These are phyloP conservation scores for Autographa gamma DNA, from an alignment of 2,888 invertebrate genomes.

Conservation along the genomic window DNA sequence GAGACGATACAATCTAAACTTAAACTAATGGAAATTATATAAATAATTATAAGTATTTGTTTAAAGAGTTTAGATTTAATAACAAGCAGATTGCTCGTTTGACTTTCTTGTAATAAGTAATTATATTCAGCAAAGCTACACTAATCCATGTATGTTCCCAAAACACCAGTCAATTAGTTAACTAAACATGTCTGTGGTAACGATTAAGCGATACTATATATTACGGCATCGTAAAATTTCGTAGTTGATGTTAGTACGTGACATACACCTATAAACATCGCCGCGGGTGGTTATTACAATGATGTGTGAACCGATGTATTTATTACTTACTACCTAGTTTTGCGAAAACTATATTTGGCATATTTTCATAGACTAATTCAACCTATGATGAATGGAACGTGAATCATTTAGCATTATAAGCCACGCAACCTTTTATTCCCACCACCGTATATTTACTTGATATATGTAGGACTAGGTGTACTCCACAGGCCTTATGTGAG, in stretches of 20 bases:
- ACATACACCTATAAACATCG: conserved; percentile 53
- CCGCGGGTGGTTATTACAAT: conserved; percentile 46
- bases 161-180: conserved; percentile 41
- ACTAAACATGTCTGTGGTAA: conserved; percentile 34
- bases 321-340: conserved; percentile 42
- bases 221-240: conserved; percentile 47
- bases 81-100: neutral
- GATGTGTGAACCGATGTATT: conserved; percentile 51
- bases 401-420: conserved; percentile 38
- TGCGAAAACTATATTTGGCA: conserved; percentile 32
- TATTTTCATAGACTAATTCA: conserved; percentile 39
- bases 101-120: neutral
- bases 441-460: conserved; percentile 10
- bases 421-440: neutral
- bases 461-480: neutral
- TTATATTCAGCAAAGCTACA: conserved; percentile 3
- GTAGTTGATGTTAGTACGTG: conserved; percentile 42
- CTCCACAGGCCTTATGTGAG: neutral
- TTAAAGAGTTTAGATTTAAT: neutral
- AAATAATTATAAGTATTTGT: neutral
- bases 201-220: conserved; percentile 30
- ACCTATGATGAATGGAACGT: conserved; percentile 32
- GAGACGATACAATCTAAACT: neutral
- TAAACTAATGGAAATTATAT: neutral
- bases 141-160: conserved; percentile 8